Base-by-base conservation (phyloP, 2,113 vertebrate species). In the Sapayoa aenigma region DNA sequence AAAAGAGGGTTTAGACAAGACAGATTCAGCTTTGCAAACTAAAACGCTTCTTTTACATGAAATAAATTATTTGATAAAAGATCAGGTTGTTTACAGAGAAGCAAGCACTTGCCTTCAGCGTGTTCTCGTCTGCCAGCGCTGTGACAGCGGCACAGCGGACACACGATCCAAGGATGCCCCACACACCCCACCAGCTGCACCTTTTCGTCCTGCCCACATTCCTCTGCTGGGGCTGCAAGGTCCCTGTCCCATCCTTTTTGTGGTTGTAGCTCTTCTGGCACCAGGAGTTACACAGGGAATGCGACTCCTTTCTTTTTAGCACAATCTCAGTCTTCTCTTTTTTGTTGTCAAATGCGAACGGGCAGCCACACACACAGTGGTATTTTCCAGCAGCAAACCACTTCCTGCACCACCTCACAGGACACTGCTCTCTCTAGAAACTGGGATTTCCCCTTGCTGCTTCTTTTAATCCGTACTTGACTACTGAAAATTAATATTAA, bases 71-170 rank as follows among this genome's bases (percentile, higher is more conserved):
- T 75, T 81, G 90, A 62, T 85, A 46, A 78, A 84, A 87, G 72
- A 68, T 77, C 6, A 58, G 84, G 74, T n/a, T 87, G 74, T 93
- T 95, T 58, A 69, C 59, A 20, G 12, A 67, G 89, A 4, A 62
- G 81, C 1, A 11, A 67, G 55, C 39, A 12, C 44, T 49, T 44
- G 94, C 81, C 69, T 56, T 16, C 84, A 63, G 89, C 46, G 3
- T 22, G 13, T 23, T 24, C 33, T 31, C 1, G 0, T 3, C 79
- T 39, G 55, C 53, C 0, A 46, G 49, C 0, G 1, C 47, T 9
- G 56, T 5, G 1, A 9, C 69, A 65, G 76, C 3, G 0, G 27
- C 13, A 1, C 1, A 0, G 20, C 1, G 2, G 24, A 6, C 22
- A 4, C 30, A 2, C 0, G 11, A 55, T 21, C 50, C 13, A 1